Evolutionary conservation across 92 coral and sea anemone genomes (phyloP).

Genomic region (Bergia puertoricense): DNA sequence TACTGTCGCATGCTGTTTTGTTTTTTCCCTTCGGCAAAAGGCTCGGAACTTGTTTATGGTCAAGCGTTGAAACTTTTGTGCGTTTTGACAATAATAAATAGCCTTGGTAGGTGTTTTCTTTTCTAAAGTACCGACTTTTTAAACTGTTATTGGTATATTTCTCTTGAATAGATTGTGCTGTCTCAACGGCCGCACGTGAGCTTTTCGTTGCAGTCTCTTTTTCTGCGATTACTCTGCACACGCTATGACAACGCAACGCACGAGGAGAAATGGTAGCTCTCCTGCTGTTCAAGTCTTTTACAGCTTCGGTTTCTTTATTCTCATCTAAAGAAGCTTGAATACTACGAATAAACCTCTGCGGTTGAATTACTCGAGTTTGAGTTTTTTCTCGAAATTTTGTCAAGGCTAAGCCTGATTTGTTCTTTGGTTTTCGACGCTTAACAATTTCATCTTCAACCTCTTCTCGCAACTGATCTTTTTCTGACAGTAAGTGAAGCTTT

Average conservation of each 20-base stretch:
- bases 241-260: not conserved
- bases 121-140: not conserved
- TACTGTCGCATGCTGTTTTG: conserved; percentile 23
- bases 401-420: not conserved
- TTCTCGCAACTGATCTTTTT: conserved; percentile 32
- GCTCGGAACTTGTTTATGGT: conserved; percentile 4
- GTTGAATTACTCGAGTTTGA: conserved; percentile 28
- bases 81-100: conserved; percentile 1
- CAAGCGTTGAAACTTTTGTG: not conserved
- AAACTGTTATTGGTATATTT: not conserved
- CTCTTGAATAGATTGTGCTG: not conserved
- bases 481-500: conserved; percentile 33
- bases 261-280: not conserved
- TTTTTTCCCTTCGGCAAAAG: conserved; percentile 8
- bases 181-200: not conserved
- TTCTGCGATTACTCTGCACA: not conserved
- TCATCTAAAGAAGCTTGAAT: conserved; percentile 5
- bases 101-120: not conserved
- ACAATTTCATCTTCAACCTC: not conserved
- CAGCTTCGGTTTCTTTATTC: not conserved
- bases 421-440: not conserved
- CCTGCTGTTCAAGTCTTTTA: not conserved
- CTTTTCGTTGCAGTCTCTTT: not conserved
- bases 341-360: conserved; percentile 26
- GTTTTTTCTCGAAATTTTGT: conserved; percentile 30